phyloP scores from a whole-genome alignment of 2,797 vertebrate genomes.

The Pantherophis vulpinus region DNA sequence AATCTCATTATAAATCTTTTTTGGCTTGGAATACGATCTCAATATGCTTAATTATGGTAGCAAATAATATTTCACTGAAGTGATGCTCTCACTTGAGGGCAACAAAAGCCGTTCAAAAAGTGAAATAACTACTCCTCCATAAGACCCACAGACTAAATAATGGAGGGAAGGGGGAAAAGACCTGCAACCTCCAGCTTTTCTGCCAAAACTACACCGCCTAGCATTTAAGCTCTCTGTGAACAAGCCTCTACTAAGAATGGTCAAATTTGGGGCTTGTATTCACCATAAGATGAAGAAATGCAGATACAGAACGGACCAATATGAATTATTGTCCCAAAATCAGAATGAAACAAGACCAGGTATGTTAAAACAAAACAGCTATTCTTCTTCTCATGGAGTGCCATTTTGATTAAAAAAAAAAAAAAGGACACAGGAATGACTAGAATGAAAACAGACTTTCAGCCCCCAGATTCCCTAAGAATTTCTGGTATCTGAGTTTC shows the following conservation, averaged over 20 bases:
- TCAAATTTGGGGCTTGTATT: neutral
- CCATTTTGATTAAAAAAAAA: neutral
- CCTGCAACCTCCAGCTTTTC: neutral
- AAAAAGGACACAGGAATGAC: neutral
- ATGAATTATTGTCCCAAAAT: neutral
- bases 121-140: neutral
- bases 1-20: neutral
- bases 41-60: neutral
- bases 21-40: neutral
- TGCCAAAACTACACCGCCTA: neutral
- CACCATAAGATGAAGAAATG: neutral
- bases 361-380: neutral
- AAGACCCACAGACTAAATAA: neutral
- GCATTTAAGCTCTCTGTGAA: neutral
- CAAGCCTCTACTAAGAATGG: neutral
- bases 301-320: neutral
- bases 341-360: neutral
- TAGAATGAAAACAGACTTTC: neutral
- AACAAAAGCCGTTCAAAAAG: neutral
- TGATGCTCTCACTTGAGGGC: neutral
- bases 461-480: neutral
- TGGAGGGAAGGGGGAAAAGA: neutral
- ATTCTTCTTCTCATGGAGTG: neutral
- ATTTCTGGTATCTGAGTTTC: neutral
- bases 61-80: neutral